Conservation (phyloP, 2,888 invertebrate genomes). For the Cephus rjabovi region DNA sequence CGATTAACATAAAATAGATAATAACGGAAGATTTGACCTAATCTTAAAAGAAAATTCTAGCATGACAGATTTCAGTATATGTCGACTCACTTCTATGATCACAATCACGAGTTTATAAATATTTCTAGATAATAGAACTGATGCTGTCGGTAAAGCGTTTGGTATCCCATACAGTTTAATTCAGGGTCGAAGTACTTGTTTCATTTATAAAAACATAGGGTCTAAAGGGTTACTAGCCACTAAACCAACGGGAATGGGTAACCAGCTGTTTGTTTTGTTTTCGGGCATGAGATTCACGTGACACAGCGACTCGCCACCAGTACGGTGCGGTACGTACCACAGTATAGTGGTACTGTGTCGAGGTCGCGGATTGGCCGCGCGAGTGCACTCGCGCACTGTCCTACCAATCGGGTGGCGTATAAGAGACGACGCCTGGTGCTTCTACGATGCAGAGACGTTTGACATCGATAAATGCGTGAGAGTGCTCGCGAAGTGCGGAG, state of each 20-base stretch:
- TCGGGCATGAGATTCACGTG: constrained; percentile 80
- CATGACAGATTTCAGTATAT: not conserved
- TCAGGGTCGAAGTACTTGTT: not conserved
- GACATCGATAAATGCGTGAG: constrained; percentile 77
- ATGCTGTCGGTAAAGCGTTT: not conserved
- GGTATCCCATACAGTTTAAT: not conserved
- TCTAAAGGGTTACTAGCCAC: constrained; percentile 1
- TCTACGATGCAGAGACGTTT: constrained; percentile 71
- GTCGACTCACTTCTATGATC: not conserved
- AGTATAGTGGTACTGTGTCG: constrained; percentile 54
- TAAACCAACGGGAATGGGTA: constrained; percentile 1
- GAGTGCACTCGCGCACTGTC: constrained; percentile 67
- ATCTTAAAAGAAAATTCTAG: not conserved
- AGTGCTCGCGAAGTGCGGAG: constrained; percentile 72
- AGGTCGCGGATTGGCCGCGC: constrained; percentile 68
- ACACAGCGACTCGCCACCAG: constrained; percentile 57
- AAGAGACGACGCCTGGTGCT: constrained; percentile 63
- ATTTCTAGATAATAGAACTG: not conserved
- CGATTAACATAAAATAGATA: not conserved
- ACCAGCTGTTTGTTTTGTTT: constrained; percentile 75
- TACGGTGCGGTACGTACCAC: constrained; percentile 57
- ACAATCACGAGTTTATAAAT: not conserved
- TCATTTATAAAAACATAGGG: not conserved
- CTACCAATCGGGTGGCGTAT: constrained; percentile 68
- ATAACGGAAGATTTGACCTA: not conserved